Evolutionary conservation across 1,140 invertebrate genomes (phyloP).

Genomic region (Drosophila arizonae): DNA sequence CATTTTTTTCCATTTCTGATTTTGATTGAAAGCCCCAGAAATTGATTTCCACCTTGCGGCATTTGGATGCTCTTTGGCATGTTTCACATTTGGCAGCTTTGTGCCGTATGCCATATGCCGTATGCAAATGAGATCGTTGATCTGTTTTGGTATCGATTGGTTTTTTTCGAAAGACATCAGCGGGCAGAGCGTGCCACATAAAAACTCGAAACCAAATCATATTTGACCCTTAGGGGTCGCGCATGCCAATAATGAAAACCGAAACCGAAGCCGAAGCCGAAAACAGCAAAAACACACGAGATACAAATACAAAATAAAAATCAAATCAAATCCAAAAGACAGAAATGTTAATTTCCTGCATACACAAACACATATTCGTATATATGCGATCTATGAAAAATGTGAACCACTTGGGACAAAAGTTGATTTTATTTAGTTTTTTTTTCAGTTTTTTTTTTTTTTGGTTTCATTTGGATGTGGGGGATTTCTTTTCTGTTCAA

Average conservation of each 20-base stretch:
- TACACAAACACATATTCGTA: conserved; percentile 12
- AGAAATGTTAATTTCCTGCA: conserved; percentile 72
- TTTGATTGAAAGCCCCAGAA: conserved; percentile 72
- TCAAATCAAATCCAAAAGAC: conserved; percentile 31
- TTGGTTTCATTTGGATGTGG: background rate
- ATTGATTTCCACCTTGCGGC: conserved; percentile 77
- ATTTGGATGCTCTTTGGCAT: conserved; percentile 61
- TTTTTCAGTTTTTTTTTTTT: background rate
- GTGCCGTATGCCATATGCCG: conserved; percentile 53
- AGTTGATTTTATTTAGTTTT: conserved; percentile 26
- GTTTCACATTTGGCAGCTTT: conserved; percentile 71
- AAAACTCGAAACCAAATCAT: conserved; percentile 75
- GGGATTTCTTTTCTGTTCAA: conserved; percentile 24
- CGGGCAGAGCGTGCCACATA: conserved; percentile 30
- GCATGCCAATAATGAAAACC: conserved; percentile 61
- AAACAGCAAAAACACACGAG: background rate
- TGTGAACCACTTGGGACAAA: conserved; percentile 49
- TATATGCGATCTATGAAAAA: conserved; percentile 57
- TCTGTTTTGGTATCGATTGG: conserved; percentile 80
- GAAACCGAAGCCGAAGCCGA: background rate
- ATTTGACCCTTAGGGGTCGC: conserved; percentile 77
- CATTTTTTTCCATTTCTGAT: conserved; percentile 58
- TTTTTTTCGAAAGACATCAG: conserved; percentile 65
- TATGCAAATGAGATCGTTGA: conserved; percentile 81
- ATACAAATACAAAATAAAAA: background rate